Evolutionary conservation across 2,888 invertebrate species (phyloP).

Genomic region (Sclerodermus sp.): DNA sequence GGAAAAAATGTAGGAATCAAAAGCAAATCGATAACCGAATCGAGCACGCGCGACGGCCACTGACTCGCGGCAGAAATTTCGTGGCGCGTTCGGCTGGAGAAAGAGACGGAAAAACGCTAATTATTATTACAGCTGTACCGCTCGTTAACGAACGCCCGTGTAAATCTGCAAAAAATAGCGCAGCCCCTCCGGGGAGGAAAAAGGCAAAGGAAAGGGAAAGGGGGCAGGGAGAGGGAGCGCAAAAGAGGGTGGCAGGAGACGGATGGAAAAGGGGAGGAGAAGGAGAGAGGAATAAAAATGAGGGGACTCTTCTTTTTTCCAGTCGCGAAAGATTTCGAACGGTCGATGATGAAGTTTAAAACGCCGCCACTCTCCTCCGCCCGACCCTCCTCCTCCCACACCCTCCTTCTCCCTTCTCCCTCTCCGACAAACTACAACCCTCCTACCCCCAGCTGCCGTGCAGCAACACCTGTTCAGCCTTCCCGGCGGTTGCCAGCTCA

Average conservation of each 20-base stretch:
- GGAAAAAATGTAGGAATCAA: too few relatives aligned
- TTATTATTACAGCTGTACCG: constrained; percentile 9
- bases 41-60: too few relatives aligned
- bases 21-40: too few relatives aligned
- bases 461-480: constrained; percentile 9
- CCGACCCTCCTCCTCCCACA: constrained; percentile 7
- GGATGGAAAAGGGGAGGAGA: too few relatives aligned
- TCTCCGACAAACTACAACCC: too few relatives aligned
- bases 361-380: constrained; percentile 8
- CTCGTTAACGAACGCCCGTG: constrained; percentile 27
- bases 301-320: constrained; percentile 1
- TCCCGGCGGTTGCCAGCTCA: constrained; percentile 37
- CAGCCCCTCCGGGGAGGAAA: too few relatives aligned
- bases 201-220: too few relatives aligned
- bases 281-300: neutral
- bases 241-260: too few relatives aligned
- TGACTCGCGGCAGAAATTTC: too few relatives aligned
- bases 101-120: too few relatives aligned
- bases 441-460: constrained; percentile 6
- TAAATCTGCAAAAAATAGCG: constrained; percentile 17
- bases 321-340: constrained; percentile 21
- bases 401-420: constrained; percentile 11
- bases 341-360: constrained; percentile 35
- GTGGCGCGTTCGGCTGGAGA: too few relatives aligned
- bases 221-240: constrained; percentile 6